Conservation (phyloP, 2,113 vertebrate genomes). For the Pterocles gutturalis region DNA sequence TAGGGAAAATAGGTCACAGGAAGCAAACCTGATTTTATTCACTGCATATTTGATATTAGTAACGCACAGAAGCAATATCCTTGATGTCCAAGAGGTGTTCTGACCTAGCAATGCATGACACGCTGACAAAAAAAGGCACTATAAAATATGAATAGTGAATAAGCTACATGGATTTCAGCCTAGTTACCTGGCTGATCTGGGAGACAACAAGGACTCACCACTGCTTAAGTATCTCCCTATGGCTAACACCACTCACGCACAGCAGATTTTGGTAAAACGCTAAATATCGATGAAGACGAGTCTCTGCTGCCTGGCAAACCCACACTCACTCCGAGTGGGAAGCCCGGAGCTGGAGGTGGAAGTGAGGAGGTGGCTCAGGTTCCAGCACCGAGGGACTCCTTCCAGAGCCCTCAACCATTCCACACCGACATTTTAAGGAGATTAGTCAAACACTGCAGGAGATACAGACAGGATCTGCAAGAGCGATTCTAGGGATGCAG, state of each 20-base stretch:
- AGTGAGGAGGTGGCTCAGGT: not conserved
- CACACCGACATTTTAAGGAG: slow-evolving; percentile 21
- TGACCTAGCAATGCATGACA: not conserved
- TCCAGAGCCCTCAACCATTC: not conserved
- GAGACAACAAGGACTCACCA: not conserved
- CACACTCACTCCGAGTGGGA: fast-evolving
- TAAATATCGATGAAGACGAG: not conserved
- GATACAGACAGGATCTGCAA: not conserved
- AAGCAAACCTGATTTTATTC: slow-evolving; percentile 23
- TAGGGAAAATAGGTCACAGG: not conserved
- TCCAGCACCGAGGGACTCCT: not conserved
- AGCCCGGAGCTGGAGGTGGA: not conserved
- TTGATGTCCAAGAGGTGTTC: not conserved
- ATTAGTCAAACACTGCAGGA: not conserved
- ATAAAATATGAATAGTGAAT: not conserved
- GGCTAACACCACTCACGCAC: not conserved
- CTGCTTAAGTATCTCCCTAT: not conserved
- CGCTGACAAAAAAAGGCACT: not conserved
- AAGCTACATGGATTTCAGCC: not conserved
- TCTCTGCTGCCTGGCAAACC: not conserved
- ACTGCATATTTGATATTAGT: not conserved
- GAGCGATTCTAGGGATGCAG: not conserved
- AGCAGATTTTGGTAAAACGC: not conserved
- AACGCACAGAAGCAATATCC: slow-evolving; percentile 15
- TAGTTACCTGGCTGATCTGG: not conserved